Conservation (phyloP, 2,797 vertebrate genomes). For the Scolopax bukidnonensis region DNA sequence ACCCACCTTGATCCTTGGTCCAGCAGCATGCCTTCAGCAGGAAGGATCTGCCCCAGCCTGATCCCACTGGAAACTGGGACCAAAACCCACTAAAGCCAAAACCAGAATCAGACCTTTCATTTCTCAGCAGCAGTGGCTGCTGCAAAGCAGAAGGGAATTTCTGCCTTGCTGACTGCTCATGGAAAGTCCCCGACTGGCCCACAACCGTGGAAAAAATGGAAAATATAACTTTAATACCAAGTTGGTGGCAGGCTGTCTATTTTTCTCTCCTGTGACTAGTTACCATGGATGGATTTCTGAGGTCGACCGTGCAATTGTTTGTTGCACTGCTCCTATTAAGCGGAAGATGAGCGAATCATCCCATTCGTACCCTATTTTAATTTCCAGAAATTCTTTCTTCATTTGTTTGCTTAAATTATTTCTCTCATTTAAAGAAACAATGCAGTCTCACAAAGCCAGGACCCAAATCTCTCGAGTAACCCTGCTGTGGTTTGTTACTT, state of each 20-base stretch:
- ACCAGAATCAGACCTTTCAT: not conserved
- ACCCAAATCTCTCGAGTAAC: slow-evolving; percentile 43
- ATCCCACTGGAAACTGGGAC: not conserved
- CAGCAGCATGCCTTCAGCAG: accelerated
- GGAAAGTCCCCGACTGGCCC: slow-evolving; percentile 53
- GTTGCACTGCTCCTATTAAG: slow-evolving; percentile 7
- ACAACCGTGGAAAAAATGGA: not conserved
- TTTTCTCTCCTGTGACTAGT: slow-evolving; percentile 48
- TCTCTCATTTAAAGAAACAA: slow-evolving; percentile 66
- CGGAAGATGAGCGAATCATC: slow-evolving; percentile 44
- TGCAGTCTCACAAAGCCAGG: not conserved
- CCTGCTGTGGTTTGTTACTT: slow-evolving; percentile 54
- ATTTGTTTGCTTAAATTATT: slow-evolving; percentile 68
- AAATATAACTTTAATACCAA: slow-evolving; percentile 48
- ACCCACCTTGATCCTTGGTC: not conserved
- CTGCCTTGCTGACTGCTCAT: not conserved
- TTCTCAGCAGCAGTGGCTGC: not conserved
- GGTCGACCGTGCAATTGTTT: slow-evolving; percentile 54
- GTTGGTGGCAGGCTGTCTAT: slow-evolving; percentile 49
- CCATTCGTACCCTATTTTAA: slow-evolving; percentile 6
- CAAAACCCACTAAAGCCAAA: not conserved
- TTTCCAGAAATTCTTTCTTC: slow-evolving; percentile 65
- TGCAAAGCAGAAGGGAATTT: slow-evolving; percentile 38
- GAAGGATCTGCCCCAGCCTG: not conserved
- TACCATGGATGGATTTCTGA: slow-evolving; percentile 67